Evolutionary conservation across 2,797 vertebrate genomes (phyloP).

Genomic region (Gallinago nigripennis): DNA sequence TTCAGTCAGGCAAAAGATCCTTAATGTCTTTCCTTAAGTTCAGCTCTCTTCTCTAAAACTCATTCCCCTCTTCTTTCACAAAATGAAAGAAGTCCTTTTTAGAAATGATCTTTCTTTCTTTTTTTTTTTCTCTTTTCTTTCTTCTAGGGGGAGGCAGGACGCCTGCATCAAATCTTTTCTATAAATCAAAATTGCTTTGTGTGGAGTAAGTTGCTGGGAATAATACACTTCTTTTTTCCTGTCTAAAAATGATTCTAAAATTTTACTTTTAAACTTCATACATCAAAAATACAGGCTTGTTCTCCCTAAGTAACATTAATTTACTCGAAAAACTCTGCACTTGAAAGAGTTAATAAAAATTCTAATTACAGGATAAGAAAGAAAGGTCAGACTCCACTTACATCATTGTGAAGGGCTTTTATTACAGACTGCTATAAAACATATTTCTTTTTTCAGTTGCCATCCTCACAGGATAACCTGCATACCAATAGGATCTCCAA

Average conservation of each 20-base stretch:
- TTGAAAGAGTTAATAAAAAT: conserved; percentile 74
- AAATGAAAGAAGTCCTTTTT: neutral
- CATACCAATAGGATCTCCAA: conserved; percentile 74
- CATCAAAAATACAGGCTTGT: neutral
- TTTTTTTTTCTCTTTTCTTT: neutral
- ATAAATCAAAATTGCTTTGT: neutral
- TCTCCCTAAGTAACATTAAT: conserved; percentile 18
- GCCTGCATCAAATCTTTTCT: neutral
- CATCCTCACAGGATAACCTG: conserved; percentile 61
- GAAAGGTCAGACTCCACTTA: conserved; percentile 73
- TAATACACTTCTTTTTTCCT: neutral
- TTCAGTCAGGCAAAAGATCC: conserved; percentile 38
- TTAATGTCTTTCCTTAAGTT: conserved; percentile 43
- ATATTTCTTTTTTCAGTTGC: conserved; percentile 66
- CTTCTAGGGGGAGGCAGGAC: neutral
- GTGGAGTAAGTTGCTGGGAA: neutral
- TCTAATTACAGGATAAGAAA: conserved; percentile 73
- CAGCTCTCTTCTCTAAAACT: conserved; percentile 6
- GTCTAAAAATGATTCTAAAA: neutral
- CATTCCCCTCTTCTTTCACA: neutral
- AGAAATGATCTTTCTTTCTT: neutral
- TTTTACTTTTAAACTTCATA: neutral
- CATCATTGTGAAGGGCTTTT: conserved; percentile 69
- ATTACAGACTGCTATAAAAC: conserved; percentile 67
- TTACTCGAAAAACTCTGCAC: conserved; percentile 50